Percentiles rank a stretch among this genome's conserved stretches.
Evolutionary conservation across 1,140 invertebrate genomes (phyloP).

Genomic region (Leptopilina clavipes): DNA sequence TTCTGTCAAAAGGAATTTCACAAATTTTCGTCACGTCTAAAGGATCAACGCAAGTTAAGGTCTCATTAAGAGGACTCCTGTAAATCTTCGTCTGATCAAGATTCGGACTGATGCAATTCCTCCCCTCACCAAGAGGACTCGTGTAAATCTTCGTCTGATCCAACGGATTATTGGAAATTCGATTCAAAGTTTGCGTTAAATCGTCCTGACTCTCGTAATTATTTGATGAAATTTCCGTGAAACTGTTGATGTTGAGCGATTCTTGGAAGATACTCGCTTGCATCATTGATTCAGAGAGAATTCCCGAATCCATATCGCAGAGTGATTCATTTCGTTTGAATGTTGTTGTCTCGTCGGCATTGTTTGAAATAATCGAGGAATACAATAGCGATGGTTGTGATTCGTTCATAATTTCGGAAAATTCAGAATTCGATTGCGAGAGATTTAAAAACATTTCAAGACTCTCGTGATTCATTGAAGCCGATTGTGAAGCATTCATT

Average conservation of each 20-base stretch:
- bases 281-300: slow-evolving; percentile 69
- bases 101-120: neutral
- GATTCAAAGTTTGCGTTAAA: neutral
- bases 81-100: neutral
- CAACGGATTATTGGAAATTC: neutral
- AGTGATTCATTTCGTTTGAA: slow-evolving; percentile 42
- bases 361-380: slow-evolving; percentile 58
- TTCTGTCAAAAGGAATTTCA: neutral
- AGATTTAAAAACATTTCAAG: slow-evolving; percentile 68
- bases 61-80: neutral
- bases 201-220: slow-evolving; percentile 36
- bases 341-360: slow-evolving; percentile 43
- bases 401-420: slow-evolving; percentile 64
- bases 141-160: neutral
- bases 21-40: slow-evolving; percentile 1
- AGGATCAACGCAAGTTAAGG: neutral
- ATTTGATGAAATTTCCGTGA: slow-evolving; percentile 40
- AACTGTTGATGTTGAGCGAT: slow-evolving; percentile 48
- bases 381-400: slow-evolving; percentile 68
- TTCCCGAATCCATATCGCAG: slow-evolving; percentile 60
- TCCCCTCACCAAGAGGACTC: neutral
- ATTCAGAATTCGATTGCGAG: slow-evolving; percentile 65
- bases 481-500: neutral
- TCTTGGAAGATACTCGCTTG: slow-evolving; percentile 66
- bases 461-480: slow-evolving; percentile 62